Base-by-base conservation (phyloP, 2,113 vertebrate species). In the Paramisgurnus dabryanus region DNA sequence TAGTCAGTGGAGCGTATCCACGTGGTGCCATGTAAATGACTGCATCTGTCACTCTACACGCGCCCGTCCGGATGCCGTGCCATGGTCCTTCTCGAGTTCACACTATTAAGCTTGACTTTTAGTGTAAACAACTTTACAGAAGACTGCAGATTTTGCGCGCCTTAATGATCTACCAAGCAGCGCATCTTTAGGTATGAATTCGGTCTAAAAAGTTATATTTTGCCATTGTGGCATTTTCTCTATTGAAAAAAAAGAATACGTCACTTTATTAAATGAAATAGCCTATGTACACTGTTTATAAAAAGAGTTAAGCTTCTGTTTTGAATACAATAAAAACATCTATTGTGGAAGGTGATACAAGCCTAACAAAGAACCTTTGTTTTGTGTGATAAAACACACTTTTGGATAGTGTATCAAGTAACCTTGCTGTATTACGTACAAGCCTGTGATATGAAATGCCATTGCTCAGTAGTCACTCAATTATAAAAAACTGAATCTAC, bases 1-100 rank as follows among this genome's bases (percentile, higher is more conserved):
- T 71, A 84, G 61, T 53, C 82, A 49, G 87, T 87, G 63, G 83
- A 73, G 74, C 85, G 89, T 84, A 84, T 85, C 91, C 93, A 93
- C 91, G 90, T 93, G 92, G 91, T 82, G 72, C 87, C 89, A 93
- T 93, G 91, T 83, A 87, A 91, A 93, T 91, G 90, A 89, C 87
- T 88, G 82, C 88, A 86, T 88, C 86, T 50, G 90, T 86, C 85
- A 83, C 75, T 83, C 75, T 83, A 85, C 79, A 65, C 66, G 78
- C 82, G 73, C 75, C 68, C 73, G 74, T 73, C 58, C 64, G 27
- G 70, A 64, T 80, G 64, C 82, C 8, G 81, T 61, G 84, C 82
- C 68, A 79, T 74, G 79, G 74, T 85, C 71, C 47, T 66, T 11
- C 34, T 17, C 8, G 50, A 39, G 63, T 71, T 58, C 50, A 61